Base-by-base conservation (phyloP, 2,797 vertebrate species). In the Petrocephalus schoutedeni region DNA sequence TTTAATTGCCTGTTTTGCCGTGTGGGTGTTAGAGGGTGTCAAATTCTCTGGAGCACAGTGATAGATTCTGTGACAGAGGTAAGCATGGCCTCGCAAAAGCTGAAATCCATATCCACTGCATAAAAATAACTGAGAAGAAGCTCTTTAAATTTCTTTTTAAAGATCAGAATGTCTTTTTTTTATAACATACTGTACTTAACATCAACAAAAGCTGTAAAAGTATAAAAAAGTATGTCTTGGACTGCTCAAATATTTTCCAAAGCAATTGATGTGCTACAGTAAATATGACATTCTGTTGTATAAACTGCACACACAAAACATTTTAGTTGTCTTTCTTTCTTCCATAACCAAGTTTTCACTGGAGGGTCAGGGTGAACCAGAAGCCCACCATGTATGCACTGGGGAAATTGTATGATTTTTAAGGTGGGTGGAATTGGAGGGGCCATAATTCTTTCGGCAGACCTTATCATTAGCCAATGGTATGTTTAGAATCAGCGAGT, bases 1-100 rank as follows among this genome's bases (percentile, higher is more conserved):
- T 32, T 57, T 85, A 85, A 85, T 54, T 85, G 49, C 82, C 56
- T 85, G 41, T 85, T 85, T 85, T 80, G 36, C 74, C 45, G 53
- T 16, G 82, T 85, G 82, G 82, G 82, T 28, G 28, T 53, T 32
- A 16, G 53, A 54, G 82, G 53, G 23, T 32, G 51, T 57, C 51
- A 28, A n/a, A 12, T 28, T 49, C 41, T 80, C 5, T 1, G 16
- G 41, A n/a, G 36, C 7, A 9, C 9, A 41, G 1, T 0, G 36
- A 28, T 14, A 23, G 51, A 85, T 53, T 53, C 5, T 7, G 53
- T 28, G 82, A 85, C 45, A 23, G 23, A 83, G 36, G 67, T 36
- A 74, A 74, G 16, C 71, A 77, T n/a, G 9, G 1, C 8, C 49
- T 3, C 28, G 41, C 41, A 23, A n/a, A 82, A 83, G 3, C 41